These are phyloP conservation scores for Amblyjoppa fuscipennis DNA, from an alignment of 2,888 invertebrate genomes.

Conservation along the genomic window DNA sequence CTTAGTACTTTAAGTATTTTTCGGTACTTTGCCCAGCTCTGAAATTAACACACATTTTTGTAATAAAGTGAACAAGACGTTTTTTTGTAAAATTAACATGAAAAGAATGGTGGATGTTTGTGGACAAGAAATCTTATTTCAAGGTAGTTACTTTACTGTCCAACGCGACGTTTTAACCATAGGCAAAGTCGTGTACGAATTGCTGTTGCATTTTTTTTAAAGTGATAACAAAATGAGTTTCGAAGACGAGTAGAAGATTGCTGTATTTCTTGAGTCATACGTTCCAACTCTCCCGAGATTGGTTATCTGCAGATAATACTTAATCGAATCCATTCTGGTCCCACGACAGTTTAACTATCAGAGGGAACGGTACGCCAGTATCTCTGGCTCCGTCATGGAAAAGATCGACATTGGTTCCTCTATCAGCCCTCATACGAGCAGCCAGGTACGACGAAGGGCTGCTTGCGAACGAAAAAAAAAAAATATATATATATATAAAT, in stretches of 20 bases:
- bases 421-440: conserved; percentile 91
- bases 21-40: too few species aligned
- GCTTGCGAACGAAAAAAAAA: conserved; percentile 44
- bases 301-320: conserved; percentile 46
- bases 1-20: too few species aligned
- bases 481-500: neutral
- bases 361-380: conserved; percentile 94
- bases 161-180: neutral
- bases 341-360: conserved; percentile 90
- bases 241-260: conserved; percentile 2
- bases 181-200: neutral
- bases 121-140: too few species aligned
- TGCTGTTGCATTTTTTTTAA: neutral
- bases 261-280: conserved; percentile 17
- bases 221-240: neutral
- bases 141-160: too few species aligned
- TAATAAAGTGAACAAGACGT: too few species aligned
- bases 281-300: conserved; percentile 38
- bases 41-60: too few species aligned
- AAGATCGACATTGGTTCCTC: conserved; percentile 93
- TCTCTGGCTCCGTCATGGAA: conserved; percentile 93
- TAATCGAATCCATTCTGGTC: conserved; percentile 62
- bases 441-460: conserved; percentile 87
- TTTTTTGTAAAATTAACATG: too few species aligned
- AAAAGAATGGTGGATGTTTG: too few species aligned